Percentiles rank a stretch among this genome's conserved stretches.
Conservation (phyloP, 2,888 invertebrate species). For the Lathronympha strigana region DNA sequence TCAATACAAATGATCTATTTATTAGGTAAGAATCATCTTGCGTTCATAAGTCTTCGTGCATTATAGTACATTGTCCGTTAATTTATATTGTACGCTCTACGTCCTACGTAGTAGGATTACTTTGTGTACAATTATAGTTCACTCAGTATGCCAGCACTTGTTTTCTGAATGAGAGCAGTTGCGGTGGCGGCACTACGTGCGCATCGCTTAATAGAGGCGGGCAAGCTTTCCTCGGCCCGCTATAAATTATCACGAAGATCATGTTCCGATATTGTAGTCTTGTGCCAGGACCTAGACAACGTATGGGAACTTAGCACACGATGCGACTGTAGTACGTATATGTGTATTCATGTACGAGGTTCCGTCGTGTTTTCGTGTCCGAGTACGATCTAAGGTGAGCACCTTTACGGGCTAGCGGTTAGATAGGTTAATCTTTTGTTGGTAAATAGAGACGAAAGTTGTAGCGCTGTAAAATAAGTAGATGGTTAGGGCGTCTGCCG, state of each 20-base stretch:
- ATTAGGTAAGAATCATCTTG: too few species aligned
- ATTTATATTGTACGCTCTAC: background rate
- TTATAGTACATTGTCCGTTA: background rate
- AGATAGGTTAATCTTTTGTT: conserved; percentile 29
- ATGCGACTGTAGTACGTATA: conserved; percentile 18
- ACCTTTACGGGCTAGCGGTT: conserved; percentile 36
- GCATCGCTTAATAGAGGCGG: conserved; percentile 65
- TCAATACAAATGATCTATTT: too few species aligned
- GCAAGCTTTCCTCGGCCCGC: conserved; percentile 70
- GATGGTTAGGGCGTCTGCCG: background rate
- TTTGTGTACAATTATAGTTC: conserved; percentile 33
- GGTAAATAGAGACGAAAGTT: conserved; percentile 28
- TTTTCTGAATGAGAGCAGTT: conserved; percentile 52
- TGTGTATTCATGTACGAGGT: conserved; percentile 25
- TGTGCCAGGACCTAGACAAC: conserved; percentile 60
- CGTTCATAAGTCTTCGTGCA: background rate
- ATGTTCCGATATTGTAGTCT: conserved; percentile 71
- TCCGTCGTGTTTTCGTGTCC: conserved; percentile 39
- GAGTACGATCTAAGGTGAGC: conserved; percentile 36
- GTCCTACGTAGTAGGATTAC: conserved; percentile 3
- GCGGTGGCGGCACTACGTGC: conserved; percentile 53
- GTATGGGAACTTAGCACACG: conserved; percentile 63
- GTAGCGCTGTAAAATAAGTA: background rate
- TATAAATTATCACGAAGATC: conserved; percentile 80
- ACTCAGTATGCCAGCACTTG: conserved; percentile 47